Conservation (phyloP, 2,113 vertebrate genomes). For the Quiscalus mexicanus region DNA sequence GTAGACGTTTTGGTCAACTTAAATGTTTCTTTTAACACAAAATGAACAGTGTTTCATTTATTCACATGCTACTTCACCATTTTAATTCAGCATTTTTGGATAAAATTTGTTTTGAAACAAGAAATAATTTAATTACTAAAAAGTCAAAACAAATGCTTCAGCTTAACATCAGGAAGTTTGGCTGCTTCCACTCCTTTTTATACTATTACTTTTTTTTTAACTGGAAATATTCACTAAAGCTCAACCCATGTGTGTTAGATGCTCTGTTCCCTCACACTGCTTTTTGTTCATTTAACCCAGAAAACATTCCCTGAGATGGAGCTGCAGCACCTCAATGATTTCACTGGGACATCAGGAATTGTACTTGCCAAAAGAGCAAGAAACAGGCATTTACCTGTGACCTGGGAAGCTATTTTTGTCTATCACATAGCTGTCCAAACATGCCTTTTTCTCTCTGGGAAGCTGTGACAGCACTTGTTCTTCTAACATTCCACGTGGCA, state of each 20-base stretch:
- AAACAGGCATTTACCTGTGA: not conserved
- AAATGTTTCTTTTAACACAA: not conserved
- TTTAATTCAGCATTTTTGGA: not conserved
- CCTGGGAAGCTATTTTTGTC: not conserved
- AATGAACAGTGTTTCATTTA: not conserved
- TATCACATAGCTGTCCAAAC: not conserved
- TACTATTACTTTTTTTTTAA: not conserved
- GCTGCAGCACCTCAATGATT: not conserved
- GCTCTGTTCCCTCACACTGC: not conserved
- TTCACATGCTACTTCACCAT: not conserved
- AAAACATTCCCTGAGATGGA: rapidly evolving
- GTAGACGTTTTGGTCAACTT: not conserved
- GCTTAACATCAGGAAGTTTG: not conserved
- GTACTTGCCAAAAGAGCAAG: not conserved
- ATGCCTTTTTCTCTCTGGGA: not conserved
- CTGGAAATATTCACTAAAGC: not conserved
- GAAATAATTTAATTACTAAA: not conserved
- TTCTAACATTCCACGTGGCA: not conserved
- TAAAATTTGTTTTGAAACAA: not conserved
- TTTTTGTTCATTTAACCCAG: not conserved
- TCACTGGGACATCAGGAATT: not conserved
- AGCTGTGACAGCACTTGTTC: not conserved
- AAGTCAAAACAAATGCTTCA: not conserved
- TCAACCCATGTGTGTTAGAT: not conserved
- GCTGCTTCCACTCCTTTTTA: not conserved